Evolutionary conservation across 2,797 vertebrate species (phyloP), one percentile per base, ranked within the genome.

Genomic region (Lutjanus argentimaculatus): DNA sequence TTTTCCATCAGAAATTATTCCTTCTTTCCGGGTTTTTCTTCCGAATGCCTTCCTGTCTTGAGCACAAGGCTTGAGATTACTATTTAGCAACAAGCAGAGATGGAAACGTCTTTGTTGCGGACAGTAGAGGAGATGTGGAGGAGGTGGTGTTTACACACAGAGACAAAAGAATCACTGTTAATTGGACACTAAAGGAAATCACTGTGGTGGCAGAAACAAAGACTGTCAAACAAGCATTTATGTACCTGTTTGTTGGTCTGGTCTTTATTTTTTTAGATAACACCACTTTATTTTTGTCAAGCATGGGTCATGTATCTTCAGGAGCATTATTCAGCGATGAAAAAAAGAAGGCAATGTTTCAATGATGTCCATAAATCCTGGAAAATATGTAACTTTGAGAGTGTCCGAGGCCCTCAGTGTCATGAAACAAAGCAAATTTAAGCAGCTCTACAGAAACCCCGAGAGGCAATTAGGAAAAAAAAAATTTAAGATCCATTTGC

Each of bases 11-110:
- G 75, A 63, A 53, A 67, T 43, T 1, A 70, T 64, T 70, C n/a
- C 48, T 74, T 57, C 56, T 67, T 76, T 73, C 59, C 75, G 63
- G 81, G 64, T 61, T 69, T 88, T 70, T 72, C 69, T 51, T 85
- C 85, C 68, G 72, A 68, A 69, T 74, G 89, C 86, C 85, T 90
- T 83, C 59, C 48, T 68, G 72, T 74, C 79, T 72, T 55, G n/a
- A 77, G 59, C 80, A 49, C 45, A 49, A 43, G 12, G 58, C 43
- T 71, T 75, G 67, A 77, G 56, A 36, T 55, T n/a, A 17, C 22
- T n/a, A 14, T 70, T 56, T 58, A 75, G 75, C 68, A 58, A 72
- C 63, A 10, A 46, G 42, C 43, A 30, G 56, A 51, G 77, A 63
- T 72, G 51, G 40, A 49, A 25, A 19, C 7, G 1, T 19, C 25